Evolutionary conservation across 2,888 invertebrate genomes (phyloP).

Genomic region (Spodoptera picta): DNA sequence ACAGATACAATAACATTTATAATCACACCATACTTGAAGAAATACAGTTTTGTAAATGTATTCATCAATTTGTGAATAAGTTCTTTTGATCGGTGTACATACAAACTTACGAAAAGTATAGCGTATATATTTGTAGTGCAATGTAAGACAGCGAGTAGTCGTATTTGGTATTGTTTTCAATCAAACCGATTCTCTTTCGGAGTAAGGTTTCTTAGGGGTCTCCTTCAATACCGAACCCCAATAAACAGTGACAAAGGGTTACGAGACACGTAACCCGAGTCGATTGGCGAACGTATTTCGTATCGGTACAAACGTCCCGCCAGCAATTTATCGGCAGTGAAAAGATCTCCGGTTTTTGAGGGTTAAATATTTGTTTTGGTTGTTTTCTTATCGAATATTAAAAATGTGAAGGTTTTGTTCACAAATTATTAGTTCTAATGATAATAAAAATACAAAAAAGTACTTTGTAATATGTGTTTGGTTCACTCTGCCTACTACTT

Average conservation of each 20-base stretch:
- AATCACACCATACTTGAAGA: no score
- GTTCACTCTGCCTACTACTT: no score
- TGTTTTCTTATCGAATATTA: neutral
- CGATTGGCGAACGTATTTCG: constrained; percentile 58
- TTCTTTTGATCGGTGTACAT: no score
- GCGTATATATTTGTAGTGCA: no score
- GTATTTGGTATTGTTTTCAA: constrained; percentile 63
- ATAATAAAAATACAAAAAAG: no score
- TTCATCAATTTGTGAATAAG: no score
- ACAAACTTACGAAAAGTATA: no score
- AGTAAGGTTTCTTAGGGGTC: constrained; percentile 62
- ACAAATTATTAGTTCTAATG: neutral
- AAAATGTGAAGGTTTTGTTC: no score
- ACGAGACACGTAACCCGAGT: constrained; percentile 63
- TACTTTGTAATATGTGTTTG: no score
- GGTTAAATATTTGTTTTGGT: constrained; percentile 27
- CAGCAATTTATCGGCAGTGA: constrained; percentile 48
- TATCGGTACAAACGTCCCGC: constrained; percentile 33
- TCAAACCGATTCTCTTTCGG: constrained; percentile 58
- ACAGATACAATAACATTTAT: no score
- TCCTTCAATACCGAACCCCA: constrained; percentile 66
- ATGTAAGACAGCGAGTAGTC: constrained; percentile 7
- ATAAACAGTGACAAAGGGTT: constrained; percentile 76
- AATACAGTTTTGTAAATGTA: no score
- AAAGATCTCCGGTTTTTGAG: constrained; percentile 26